A percentile compares a stretch with the other conserved stretches of the same genome.
These are phyloP conservation scores for Archilochus colubris DNA, from an alignment of 2,113 vertebrate genomes.

Conservation along the genomic window DNA sequence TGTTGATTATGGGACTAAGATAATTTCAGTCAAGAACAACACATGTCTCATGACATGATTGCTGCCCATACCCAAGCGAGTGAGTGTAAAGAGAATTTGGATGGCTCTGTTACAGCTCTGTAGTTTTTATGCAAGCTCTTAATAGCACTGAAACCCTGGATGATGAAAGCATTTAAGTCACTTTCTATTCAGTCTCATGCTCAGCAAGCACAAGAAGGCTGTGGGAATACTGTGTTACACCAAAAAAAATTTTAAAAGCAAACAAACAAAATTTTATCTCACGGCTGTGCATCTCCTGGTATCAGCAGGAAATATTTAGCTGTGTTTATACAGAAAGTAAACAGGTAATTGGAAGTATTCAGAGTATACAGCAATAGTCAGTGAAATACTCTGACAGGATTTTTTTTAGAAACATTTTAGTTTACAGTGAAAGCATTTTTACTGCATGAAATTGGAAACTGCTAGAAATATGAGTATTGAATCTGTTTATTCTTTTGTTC, in stretches of 20 bases:
- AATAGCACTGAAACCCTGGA: conserved; percentile 31
- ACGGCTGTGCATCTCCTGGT: background rate
- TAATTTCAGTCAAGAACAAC: conserved; percentile 27
- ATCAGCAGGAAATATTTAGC: conserved; percentile 45
- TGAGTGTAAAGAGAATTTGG: conserved; percentile 23
- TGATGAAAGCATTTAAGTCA: conserved; percentile 52
- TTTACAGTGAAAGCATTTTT: conserved; percentile 20
- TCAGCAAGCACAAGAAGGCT: background rate
- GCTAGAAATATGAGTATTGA: background rate
- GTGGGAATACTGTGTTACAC: conserved; percentile 57
- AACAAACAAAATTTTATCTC: conserved; percentile 49
- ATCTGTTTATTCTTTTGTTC: background rate
- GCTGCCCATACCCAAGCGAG: background rate
- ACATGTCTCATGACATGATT: background rate
- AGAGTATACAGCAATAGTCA: background rate
- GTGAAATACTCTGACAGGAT: background rate
- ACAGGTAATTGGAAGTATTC: conserved; percentile 6
- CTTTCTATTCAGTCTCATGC: conserved; percentile 14
- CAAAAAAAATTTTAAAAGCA: conserved; percentile 28
- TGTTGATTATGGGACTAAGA: background rate
- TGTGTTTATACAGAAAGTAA: conserved; percentile 18
- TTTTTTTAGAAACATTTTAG: background rate
- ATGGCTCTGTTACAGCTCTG: conserved; percentile 5
- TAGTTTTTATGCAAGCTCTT: conserved; percentile 23
- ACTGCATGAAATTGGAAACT: background rate